Conservation (phyloP, 2,113 vertebrate species). For the Lipophrys pholis region DNA sequence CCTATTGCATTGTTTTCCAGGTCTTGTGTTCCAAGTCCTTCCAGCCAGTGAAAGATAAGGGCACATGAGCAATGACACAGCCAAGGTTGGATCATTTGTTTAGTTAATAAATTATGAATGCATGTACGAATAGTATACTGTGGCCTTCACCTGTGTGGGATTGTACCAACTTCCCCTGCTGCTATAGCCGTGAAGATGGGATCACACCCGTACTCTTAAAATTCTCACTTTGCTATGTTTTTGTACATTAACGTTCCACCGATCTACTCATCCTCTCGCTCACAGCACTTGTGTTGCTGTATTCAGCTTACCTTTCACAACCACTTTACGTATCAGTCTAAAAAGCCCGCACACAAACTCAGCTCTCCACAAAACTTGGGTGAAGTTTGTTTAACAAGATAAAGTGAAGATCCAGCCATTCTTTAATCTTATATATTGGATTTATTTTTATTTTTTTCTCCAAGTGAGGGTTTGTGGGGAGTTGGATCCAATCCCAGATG, state of each 20-base stretch:
- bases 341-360: slow-evolving; percentile 36
- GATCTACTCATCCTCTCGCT: not conserved
- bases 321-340: slow-evolving; percentile 48
- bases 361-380: slow-evolving; percentile 1
- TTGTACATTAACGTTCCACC: not conserved
- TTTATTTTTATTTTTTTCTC: not conserved
- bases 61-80: slow-evolving; percentile 46
- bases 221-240: slow-evolving; percentile 1
- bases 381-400: slow-evolving; percentile 19
- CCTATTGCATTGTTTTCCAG: slow-evolving; percentile 31
- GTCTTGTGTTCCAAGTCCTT: slow-evolving; percentile 4
- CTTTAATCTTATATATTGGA: not conserved
- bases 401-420: not conserved
- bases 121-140: slow-evolving; percentile 31
- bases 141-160: slow-evolving; percentile 49
- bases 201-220: not conserved
- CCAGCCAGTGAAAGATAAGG: slow-evolving; percentile 22
- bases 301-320: slow-evolving; percentile 63
- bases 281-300: slow-evolving; percentile 41
- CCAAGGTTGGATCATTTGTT: slow-evolving; percentile 56
- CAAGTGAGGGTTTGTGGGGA: too few species aligned
- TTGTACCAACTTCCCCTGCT: slow-evolving; percentile 9
- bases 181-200: not conserved
- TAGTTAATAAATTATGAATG: slow-evolving; percentile 57
- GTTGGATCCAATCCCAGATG: too few species aligned